Evolutionary conservation across 2,797 vertebrate species (phyloP), one percentile per base, ranked within the genome.

Genomic region (Poeciliopsis infans): DNA sequence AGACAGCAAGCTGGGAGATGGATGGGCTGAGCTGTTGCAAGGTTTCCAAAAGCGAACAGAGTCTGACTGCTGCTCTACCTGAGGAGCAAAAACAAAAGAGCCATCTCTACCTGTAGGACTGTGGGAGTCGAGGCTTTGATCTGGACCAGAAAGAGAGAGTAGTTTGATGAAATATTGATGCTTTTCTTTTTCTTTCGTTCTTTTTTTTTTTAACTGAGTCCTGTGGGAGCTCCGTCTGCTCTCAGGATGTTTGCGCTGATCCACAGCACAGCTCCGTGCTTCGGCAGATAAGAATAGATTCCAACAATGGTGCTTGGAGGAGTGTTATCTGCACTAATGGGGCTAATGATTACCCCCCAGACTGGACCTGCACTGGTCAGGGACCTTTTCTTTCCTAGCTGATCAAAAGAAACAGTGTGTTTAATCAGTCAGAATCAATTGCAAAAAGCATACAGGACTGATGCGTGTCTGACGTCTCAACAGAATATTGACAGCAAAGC

Each of bases 151-250:
- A 93, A 93, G 88, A 94, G 81, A 90, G 91, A 92, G 92, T 88
- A 93, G 92, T 95, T 95, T 95, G 94, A 96, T 96, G 93, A 96
- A 96, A 96, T 95, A 96, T 96, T 95, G 92, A 96, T 96, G 94
- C 86, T 88, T 94, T 92, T 70, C 68, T 70, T 70, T 70, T 70
- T 70, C 68, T 70, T 70, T 70, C 43, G 12, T 28, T 70, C 68
- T 70, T 7, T 92, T 87, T 94, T 93, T 92, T 93, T 93, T 94
- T 95, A 93, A 94, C 93, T 87, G 91, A 85, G 88, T 95, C 95
- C 93, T 92, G 84, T 81, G 94, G 94, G 95, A 94, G 88, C 87
- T 78, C 87, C 33, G 86, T 87, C 90, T 93, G 91, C 92, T 94
- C 93, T 93, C 86, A 90, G 88, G 87, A 92, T 88, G 88, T 89